Conservation (phyloP, 2,113 vertebrate species). For the Xiphophorus maculatus region DNA sequence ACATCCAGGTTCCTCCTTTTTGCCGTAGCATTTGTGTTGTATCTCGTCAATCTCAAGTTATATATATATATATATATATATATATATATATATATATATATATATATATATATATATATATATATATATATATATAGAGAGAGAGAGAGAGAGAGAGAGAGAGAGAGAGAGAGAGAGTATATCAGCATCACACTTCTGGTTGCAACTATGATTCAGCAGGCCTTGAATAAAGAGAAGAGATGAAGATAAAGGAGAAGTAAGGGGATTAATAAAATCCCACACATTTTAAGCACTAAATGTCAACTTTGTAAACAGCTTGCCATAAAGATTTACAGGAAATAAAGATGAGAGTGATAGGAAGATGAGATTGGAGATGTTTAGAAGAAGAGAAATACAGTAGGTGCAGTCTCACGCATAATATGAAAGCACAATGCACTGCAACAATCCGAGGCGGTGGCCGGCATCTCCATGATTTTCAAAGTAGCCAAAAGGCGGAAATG, state of each 20-base stretch:
- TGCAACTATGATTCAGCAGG: constrained; percentile 4
- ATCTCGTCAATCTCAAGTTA: too few species aligned
- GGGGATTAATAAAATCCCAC: constrained; percentile 42
- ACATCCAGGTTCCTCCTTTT: too few species aligned
- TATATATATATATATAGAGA: too few species aligned
- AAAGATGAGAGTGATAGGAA: constrained; percentile 55
- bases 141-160: too few species aligned
- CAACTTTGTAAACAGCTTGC: constrained; percentile 58
- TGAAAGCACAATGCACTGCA: constrained; percentile 10
- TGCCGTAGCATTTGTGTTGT: too few species aligned
- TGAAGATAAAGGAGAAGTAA: constrained; percentile 28
- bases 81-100: too few species aligned
- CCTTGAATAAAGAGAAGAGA: constrained; percentile 5
- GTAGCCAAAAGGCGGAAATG: constrained; percentile 59
- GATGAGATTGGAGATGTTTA: constrained; percentile 45
- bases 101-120: too few species aligned
- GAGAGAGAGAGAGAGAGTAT: too few species aligned
- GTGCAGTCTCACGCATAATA: background rate
- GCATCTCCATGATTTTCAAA: constrained; percentile 62
- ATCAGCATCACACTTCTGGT: too few species aligned
- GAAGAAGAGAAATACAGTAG: constrained; percentile 51
- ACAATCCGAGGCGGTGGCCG: constrained; percentile 50
- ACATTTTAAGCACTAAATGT: constrained; percentile 40
- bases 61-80: too few species aligned
- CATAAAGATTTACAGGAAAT: constrained; percentile 67